These are phyloP conservation scores for Hepsetus odoe DNA, from an alignment of 2,113 vertebrate genomes.

Conservation along the genomic window DNA sequence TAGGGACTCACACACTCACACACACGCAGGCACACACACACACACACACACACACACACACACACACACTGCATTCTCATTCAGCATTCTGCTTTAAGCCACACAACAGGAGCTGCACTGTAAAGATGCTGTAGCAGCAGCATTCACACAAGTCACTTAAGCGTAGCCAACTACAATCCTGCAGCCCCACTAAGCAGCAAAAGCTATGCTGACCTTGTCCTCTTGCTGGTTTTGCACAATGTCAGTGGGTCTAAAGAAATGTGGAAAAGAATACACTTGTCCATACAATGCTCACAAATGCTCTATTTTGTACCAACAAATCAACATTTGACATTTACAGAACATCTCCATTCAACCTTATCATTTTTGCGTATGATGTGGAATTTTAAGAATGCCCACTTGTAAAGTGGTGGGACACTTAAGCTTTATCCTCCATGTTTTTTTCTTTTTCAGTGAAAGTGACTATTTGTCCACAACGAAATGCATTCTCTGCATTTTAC, in stretches of 20 bases:
- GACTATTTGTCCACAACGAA: too few relatives aligned
- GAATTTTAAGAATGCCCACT: too few relatives aligned
- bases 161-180: background rate
- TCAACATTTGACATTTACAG: too few relatives aligned
- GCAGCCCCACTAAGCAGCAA: conserved; percentile 2
- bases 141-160: conserved; percentile 8
- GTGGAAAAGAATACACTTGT: background rate
- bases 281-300: background rate
- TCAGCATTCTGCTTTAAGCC: background rate
- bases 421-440: too few relatives aligned
- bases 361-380: too few relatives aligned
- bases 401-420: too few relatives aligned
- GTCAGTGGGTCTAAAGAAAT: background rate
- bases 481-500: too few relatives aligned
- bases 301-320: too few relatives aligned
- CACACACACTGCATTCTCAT: background rate
- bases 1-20: too few relatives aligned
- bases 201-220: background rate
- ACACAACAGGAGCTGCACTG: conserved; percentile 1
- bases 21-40: too few relatives aligned
- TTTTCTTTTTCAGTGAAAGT: too few relatives aligned
- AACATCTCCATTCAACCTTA: too few relatives aligned
- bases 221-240: background rate
- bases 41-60: conserved; percentile 4
- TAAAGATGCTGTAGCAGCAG: conserved; percentile 18